Base-by-base conservation (phyloP, 2,797 vertebrate species). In the Borostomias antarcticus region DNA sequence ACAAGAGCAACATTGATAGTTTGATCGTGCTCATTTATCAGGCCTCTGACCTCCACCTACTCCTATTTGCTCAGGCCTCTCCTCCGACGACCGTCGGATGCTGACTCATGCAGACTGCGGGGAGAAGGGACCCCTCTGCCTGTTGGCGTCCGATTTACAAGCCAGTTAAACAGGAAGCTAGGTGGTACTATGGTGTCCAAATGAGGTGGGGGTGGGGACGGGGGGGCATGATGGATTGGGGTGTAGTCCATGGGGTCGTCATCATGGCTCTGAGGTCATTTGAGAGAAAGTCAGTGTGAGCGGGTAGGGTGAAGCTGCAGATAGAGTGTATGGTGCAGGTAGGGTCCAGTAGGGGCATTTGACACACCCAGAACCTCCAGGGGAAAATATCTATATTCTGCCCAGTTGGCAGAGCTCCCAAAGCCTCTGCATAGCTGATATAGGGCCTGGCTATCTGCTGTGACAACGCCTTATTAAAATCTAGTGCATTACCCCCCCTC, bases 391-490 rank as follows among this genome's bases (percentile, higher is more conserved):
- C 62, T 82, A 79, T 72, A 75, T 80, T 79, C 77, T 67, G 71
- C 62, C 43, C 64, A 74, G 66, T 68, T 88, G 88, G 88, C 86
- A 70, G 67, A 81, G 63, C 69, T 89, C 88, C 83, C 85, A 79
- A 58, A 74, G 76, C 68, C 79, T 77, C 77, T 70, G 79, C 75
- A 59, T 62, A 68, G 58, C 77, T 89, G 86, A 89, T 87, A 77
- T 83, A 84, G 72, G 78, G 71, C 80, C 78, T 61, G 74, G 62
- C 74, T 77, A 82, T 88, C 81, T 82, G 77, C 84, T 85, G 75
- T 89, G 86, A 90, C 86, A 89, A 87, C 83, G 85, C 74, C 83
- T 89, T 90, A 87, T 89, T 89, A 88, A 85, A 91, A 87, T 85
- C 82, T 67, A 84, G 69, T 78, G 76, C 54, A 51, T 85, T 21